These are phyloP conservation scores for Muschampia plurimacula DNA, from an alignment of 2,888 invertebrate species.

Conservation along the genomic window DNA sequence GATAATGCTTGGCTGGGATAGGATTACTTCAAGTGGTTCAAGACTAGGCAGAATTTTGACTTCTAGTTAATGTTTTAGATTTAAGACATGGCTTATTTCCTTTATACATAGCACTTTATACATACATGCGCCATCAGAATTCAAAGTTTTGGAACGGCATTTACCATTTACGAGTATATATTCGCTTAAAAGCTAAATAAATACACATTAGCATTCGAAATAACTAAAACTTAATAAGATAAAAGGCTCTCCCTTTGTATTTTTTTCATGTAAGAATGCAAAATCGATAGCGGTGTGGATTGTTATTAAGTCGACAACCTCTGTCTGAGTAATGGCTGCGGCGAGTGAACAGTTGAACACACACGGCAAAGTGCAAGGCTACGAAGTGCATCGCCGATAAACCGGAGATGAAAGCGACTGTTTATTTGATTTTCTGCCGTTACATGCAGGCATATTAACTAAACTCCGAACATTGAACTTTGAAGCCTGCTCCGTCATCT, in stretches of 20 bases:
- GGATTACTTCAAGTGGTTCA: neutral
- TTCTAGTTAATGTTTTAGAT: constrained; percentile 9
- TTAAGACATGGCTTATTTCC: neutral
- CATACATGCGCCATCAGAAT: neutral
- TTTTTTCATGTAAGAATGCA: constrained; percentile 47
- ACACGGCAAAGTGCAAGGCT: constrained; percentile 75
- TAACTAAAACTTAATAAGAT: constrained; percentile 13
- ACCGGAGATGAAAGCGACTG: constrained; percentile 80
- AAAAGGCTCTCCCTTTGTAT: neutral
- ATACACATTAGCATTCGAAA: constrained; percentile 1
- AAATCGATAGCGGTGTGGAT: constrained; percentile 60
- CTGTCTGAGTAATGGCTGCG: constrained; percentile 65
- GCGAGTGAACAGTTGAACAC: constrained; percentile 63
- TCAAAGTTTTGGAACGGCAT: neutral
- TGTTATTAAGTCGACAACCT: constrained; percentile 67
- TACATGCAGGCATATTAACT: constrained; percentile 70
- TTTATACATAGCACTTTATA: neutral
- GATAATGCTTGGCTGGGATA: constrained; percentile 13
- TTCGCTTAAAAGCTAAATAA: no score
- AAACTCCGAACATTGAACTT: constrained; percentile 68
- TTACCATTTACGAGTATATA: neutral
- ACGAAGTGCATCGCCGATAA: constrained; percentile 78
- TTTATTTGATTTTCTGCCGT: constrained; percentile 80
- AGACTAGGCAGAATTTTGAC: neutral
- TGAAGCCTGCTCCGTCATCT: constrained; percentile 53